A percentile compares a stretch with the other conserved stretches of the same genome.
Conservation (phyloP, 2,888 invertebrate species). For the Clepsis dumicolana region DNA sequence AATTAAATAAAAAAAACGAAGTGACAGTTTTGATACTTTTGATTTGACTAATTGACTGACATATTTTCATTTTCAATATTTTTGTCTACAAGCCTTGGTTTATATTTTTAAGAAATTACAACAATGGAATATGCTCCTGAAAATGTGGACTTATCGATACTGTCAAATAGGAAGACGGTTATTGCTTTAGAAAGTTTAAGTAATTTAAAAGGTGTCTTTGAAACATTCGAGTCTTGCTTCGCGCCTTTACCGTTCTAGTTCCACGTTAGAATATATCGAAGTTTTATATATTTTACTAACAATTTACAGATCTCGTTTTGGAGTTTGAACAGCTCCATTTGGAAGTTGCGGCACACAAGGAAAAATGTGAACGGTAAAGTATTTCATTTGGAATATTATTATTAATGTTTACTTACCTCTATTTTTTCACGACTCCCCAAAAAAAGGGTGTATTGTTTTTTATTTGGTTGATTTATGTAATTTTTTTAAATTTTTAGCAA, state of each 20-base stretch:
- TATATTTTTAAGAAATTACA: slow-evolving; percentile 2
- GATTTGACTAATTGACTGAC: too few species aligned
- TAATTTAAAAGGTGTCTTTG: slow-evolving; percentile 45
- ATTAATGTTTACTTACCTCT: not conserved
- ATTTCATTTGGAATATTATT: not conserved
- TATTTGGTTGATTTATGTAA: not conserved
- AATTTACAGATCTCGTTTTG: slow-evolving; percentile 65
- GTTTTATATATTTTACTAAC: slow-evolving; percentile 1
- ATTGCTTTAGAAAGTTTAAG: slow-evolving; percentile 61
- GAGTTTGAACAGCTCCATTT: slow-evolving; percentile 63
- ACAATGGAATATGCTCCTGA: slow-evolving; percentile 46
- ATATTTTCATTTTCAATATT: too few species aligned
- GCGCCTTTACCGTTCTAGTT: not conserved
- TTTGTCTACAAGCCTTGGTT: too few species aligned
- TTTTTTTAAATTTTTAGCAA: slow-evolving; percentile 58
- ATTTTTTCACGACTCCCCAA: too few species aligned
- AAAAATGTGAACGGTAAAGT: slow-evolving; percentile 67
- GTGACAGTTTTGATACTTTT: too few species aligned
- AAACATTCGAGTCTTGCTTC: slow-evolving; percentile 12
- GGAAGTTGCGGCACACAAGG: slow-evolving; percentile 57
- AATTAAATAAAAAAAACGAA: too few species aligned
- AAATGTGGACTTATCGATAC: slow-evolving; percentile 45
- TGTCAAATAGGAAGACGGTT: slow-evolving; percentile 59
- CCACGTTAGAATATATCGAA: not conserved
- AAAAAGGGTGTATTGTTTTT: not conserved